A percentile compares a stretch with the other conserved stretches of the same genome.
These are phyloP conservation scores for Scaptomyza montana DNA, from an alignment of 1,140 invertebrate species.

Conservation along the genomic window DNA sequence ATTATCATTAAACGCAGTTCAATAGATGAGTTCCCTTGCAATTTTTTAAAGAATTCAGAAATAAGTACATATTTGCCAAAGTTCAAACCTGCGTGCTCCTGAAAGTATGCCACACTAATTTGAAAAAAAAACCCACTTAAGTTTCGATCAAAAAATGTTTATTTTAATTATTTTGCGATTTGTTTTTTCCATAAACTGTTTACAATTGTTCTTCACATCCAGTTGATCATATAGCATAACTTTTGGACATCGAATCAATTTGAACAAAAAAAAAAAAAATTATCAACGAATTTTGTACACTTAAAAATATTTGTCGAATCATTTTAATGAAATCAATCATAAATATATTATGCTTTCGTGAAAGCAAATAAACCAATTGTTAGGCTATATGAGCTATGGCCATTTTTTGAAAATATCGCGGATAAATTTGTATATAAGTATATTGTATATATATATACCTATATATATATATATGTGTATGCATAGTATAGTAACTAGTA, in stretches of 20 bases:
- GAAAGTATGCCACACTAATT: neutral
- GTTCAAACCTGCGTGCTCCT: neutral
- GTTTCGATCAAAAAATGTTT: slow-evolving; percentile 40
- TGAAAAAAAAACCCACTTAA: neutral
- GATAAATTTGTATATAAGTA: neutral
- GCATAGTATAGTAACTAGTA: slow-evolving; percentile 16
- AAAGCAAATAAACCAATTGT: slow-evolving; percentile 1
- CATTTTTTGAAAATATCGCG: slow-evolving; percentile 16
- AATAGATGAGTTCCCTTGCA: no score
- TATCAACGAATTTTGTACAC: slow-evolving; percentile 11
- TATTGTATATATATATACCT: slow-evolving; percentile 8
- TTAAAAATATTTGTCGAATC: slow-evolving; percentile 4
- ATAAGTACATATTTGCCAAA: no score
- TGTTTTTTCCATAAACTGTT: slow-evolving; percentile 16
- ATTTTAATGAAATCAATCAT: neutral
- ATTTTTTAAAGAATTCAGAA: no score
- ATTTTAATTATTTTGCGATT: slow-evolving; percentile 37
- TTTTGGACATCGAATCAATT: neutral
- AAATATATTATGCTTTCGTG: no score
- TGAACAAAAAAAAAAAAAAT: neutral
- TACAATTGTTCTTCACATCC: slow-evolving; percentile 14
- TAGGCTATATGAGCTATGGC: slow-evolving; percentile 27
- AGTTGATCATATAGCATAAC: slow-evolving; percentile 22
- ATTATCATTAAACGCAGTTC: no score
- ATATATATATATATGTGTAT: slow-evolving; percentile 15